These are phyloP conservation scores for Eupithecia centaureata DNA, from an alignment of 2,888 invertebrate species.

Conservation along the genomic window DNA sequence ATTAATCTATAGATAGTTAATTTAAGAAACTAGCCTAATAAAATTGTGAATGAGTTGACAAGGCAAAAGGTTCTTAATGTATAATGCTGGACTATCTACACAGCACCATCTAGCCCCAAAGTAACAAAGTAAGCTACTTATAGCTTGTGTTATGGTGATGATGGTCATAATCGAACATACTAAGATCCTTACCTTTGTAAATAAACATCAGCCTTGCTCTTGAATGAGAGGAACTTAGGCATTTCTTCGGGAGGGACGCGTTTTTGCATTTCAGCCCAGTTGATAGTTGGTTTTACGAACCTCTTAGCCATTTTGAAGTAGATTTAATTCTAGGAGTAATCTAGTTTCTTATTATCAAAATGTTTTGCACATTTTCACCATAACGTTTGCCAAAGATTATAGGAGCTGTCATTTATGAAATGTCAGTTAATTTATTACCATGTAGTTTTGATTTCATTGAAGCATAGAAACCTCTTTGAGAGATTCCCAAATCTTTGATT, in stretches of 20 bases:
- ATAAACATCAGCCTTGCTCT: constrained; percentile 68
- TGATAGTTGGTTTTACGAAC: constrained; percentile 61
- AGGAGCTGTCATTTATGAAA: background rate
- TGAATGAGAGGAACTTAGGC: constrained; percentile 64
- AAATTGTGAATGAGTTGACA: too few relatives aligned
- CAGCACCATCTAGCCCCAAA: too few relatives aligned
- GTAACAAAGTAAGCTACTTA: too few relatives aligned
- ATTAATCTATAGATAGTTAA: too few relatives aligned
- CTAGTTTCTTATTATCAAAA: background rate
- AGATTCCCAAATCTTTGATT: too few relatives aligned
- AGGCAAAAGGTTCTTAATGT: too few relatives aligned
- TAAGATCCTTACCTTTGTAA: constrained; percentile 61
- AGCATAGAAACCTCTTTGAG: background rate
- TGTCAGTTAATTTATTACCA: background rate
- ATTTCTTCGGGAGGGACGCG: constrained; percentile 64
- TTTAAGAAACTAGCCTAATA: too few relatives aligned
- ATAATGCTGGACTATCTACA: too few relatives aligned
- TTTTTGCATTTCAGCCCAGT: constrained; percentile 68
- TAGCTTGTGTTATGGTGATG: too few relatives aligned
- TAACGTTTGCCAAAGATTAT: background rate
- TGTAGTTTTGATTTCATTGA: background rate
- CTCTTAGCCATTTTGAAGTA: constrained; percentile 61
- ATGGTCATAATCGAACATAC: too few relatives aligned
- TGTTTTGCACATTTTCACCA: background rate
- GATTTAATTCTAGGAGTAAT: background rate